phyloP scores from a whole-genome alignment of 2,888 invertebrate genomes.

The Eucera pruinosa region DNA sequence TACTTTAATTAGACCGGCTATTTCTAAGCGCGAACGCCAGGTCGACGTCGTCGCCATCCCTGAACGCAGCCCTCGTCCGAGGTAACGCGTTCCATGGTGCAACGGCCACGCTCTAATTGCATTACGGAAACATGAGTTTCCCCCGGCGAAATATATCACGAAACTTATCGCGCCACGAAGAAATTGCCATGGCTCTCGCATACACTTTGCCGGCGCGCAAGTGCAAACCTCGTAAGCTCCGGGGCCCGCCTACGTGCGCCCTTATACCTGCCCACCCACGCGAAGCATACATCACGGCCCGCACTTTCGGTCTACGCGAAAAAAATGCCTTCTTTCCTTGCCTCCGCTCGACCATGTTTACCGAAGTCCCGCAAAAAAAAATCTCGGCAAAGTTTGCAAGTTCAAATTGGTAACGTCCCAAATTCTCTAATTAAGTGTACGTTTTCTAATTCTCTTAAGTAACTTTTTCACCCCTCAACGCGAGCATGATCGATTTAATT shows the following conservation, averaged over 20 bases:
- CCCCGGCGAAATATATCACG: slow-evolving; percentile 74
- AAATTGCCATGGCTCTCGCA: slow-evolving; percentile 70
- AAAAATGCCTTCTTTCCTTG: slow-evolving; percentile 21
- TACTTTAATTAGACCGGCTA: slow-evolving; percentile 80
- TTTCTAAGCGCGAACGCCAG: slow-evolving; percentile 73
- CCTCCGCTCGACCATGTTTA: slow-evolving; percentile 13
- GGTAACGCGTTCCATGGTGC: slow-evolving; percentile 58
- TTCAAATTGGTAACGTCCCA: too few relatives aligned
- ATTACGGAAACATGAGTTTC: slow-evolving; percentile 83
- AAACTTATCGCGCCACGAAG: slow-evolving; percentile 75
- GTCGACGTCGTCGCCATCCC: slow-evolving; percentile 47
- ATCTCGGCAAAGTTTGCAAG: too few relatives aligned
- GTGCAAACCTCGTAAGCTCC: slow-evolving; percentile 68
- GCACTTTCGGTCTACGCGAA: slow-evolving; percentile 59
- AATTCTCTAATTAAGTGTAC: too few relatives aligned
- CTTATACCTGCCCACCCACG: slow-evolving; percentile 72
- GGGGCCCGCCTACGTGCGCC: slow-evolving; percentile 74
- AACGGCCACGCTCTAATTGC: slow-evolving; percentile 81
- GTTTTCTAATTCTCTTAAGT: too few relatives aligned
- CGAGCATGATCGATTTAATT: slow-evolving; percentile 24
- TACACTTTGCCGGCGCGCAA: slow-evolving; percentile 66
- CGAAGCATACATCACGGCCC: slow-evolving; percentile 64
- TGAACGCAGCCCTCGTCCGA: slow-evolving; percentile 41
- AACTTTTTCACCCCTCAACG: not conserved
- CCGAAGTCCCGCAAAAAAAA: too few relatives aligned